Conservation (phyloP, 2,888 invertebrate species). For the Calliphora vomitoria region DNA sequence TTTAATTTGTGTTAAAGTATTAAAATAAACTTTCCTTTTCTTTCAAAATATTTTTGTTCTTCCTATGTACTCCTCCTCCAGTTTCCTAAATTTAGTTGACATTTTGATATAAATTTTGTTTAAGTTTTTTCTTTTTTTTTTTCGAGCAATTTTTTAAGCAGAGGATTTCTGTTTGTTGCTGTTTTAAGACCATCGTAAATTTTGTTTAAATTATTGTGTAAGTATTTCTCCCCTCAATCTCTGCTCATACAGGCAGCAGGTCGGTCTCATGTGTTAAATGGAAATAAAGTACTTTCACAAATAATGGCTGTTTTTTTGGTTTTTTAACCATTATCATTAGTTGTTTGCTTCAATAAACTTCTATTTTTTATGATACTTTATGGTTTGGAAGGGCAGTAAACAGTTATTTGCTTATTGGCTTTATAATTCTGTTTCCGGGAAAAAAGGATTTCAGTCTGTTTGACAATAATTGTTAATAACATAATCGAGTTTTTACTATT, state of each 20-base stretch:
- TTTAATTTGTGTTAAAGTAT: slow-evolving; percentile 71
- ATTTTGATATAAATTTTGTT: slow-evolving; percentile 53
- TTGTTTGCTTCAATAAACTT: slow-evolving; percentile 67
- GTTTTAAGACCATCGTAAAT: slow-evolving; percentile 71
- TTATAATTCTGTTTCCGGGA: slow-evolving; percentile 39
- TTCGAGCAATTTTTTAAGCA: slow-evolving; percentile 20
- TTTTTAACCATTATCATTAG: slow-evolving; percentile 64
- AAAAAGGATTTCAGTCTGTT: slow-evolving; percentile 47
- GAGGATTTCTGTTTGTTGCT: slow-evolving; percentile 50
- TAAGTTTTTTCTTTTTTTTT: background rate
- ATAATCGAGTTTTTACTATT: slow-evolving; percentile 35
- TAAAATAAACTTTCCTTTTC: slow-evolving; percentile 62
- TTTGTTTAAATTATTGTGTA: slow-evolving; percentile 70
- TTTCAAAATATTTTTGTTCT: background rate
- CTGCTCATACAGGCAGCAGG: background rate
- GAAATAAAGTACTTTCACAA: slow-evolving; percentile 66
- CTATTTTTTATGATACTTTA: slow-evolving; percentile 28
- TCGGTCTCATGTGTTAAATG: slow-evolving; percentile 70
- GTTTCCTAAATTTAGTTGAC: slow-evolving; percentile 53
- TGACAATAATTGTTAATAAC: slow-evolving; percentile 64
- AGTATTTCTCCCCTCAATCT: background rate
- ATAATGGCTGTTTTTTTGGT: slow-evolving; percentile 66
- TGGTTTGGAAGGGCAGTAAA: background rate
- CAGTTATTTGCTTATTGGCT: slow-evolving; percentile 61
- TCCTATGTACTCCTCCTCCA: background rate